Conservation (phyloP, 2,888 invertebrate species). For the Chrysolina haemoptera region DNA sequence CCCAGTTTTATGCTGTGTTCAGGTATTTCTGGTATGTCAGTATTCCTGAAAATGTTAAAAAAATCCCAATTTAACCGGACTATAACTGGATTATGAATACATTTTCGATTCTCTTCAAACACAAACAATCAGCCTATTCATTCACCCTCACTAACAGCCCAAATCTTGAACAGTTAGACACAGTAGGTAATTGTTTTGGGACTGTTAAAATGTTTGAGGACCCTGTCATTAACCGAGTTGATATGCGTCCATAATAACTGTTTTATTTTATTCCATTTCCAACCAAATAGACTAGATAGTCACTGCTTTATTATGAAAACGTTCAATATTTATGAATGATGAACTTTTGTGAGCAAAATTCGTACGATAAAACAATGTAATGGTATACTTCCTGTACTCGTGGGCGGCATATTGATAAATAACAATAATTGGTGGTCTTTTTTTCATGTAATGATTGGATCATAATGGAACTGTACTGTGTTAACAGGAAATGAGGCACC, state of each 20-base stretch:
- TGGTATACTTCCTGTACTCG: constrained; percentile 14
- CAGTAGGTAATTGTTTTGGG: constrained; percentile 17
- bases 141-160: neutral
- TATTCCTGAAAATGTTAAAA: neutral
- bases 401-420: constrained; percentile 23
- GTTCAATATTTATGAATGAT: constrained; percentile 17
- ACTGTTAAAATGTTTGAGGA: neutral
- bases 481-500: constrained; percentile 16
- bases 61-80: neutral
- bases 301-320: neutral
- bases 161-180: constrained; percentile 11
- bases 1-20: neutral
- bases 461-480: constrained; percentile 1
- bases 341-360: neutral
- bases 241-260: constrained; percentile 1
- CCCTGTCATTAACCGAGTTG: constrained; percentile 7
- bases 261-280: constrained; percentile 2
- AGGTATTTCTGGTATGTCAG: too few relatives aligned
- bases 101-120: neutral
- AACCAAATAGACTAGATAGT: neutral
- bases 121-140: constrained; percentile 5
- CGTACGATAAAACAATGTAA: constrained; percentile 8
- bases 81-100: neutral
- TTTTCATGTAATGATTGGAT: neutral
- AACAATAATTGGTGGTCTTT: neutral